Percentiles rank a stretch among this genome's conserved stretches.
These are phyloP conservation scores for Hyperoplus lanceolatus DNA, from an alignment of 2,797 vertebrate genomes.

Conservation along the genomic window DNA sequence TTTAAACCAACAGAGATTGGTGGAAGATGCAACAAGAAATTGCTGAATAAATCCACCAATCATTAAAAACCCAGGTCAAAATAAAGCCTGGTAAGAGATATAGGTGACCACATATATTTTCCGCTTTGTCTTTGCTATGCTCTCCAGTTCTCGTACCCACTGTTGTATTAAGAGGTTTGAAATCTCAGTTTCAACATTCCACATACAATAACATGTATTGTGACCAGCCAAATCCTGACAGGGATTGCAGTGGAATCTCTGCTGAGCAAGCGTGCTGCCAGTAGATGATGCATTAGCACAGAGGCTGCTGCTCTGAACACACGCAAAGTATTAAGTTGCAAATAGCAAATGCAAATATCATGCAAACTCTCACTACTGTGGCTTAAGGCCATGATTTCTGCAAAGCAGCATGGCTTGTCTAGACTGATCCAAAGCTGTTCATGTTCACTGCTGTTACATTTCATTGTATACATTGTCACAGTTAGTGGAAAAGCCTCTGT, in stretches of 20 bases:
- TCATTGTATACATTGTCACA: conserved; percentile 16
- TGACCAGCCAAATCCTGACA: conserved; percentile 8
- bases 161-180: conserved; percentile 39
- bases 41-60: conserved; percentile 8
- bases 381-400: conserved; percentile 38
- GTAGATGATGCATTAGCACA: conserved; percentile 33
- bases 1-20: conserved; percentile 57
- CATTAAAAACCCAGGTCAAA: background rate
- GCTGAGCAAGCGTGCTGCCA: conserved; percentile 24
- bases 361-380: conserved; percentile 64
- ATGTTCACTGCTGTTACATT: background rate
- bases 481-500: conserved; percentile 6
- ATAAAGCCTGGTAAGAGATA: background rate
- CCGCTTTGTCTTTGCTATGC: background rate
- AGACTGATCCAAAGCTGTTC: conserved; percentile 5
- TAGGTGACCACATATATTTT: conserved; percentile 6
- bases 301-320: conserved; percentile 33
- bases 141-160: conserved; percentile 24
- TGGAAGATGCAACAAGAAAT: conserved; percentile 28
- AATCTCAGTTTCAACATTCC: conserved; percentile 83
- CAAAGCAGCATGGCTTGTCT: conserved; percentile 13
- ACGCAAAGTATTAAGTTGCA: conserved; percentile 62
- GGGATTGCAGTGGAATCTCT: conserved; percentile 21
- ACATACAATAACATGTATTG: conserved; percentile 19
- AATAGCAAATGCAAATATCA: conserved; percentile 74